Conservation (phyloP, 2,797 vertebrate species). For the Knipowitschia caucasica region DNA sequence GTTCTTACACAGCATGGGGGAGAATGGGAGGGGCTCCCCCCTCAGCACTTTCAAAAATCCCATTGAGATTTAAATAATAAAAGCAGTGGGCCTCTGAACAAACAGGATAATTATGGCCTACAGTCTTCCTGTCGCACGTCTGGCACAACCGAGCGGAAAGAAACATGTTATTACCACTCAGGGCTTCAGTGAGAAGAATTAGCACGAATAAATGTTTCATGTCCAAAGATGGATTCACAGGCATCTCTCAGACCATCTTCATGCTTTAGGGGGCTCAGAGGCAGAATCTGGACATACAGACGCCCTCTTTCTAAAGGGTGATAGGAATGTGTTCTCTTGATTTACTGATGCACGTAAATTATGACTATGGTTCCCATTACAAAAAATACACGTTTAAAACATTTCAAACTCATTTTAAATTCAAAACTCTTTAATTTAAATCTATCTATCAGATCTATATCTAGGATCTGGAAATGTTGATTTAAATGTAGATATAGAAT, state of each 20-base stretch:
- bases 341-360: too few species aligned
- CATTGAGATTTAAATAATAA: slow-evolving; percentile 87
- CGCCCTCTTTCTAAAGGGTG: background rate
- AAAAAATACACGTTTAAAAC: too few species aligned
- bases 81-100: slow-evolving; percentile 80
- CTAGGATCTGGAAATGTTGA: too few species aligned
- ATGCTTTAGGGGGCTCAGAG: slow-evolving; percentile 44
- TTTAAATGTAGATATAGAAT: too few species aligned
- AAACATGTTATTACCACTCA: slow-evolving; percentile 78
- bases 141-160: slow-evolving; percentile 76
- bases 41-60: slow-evolving; percentile 76
- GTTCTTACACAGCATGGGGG: slow-evolving; percentile 75
- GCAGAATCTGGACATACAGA: background rate
- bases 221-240: slow-evolving; percentile 51
- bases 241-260: slow-evolving; percentile 56
- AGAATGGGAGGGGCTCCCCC: slow-evolving; percentile 69
- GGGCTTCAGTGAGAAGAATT: slow-evolving; percentile 76
- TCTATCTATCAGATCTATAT: too few species aligned
- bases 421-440: too few species aligned
- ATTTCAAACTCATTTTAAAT: too few species aligned
- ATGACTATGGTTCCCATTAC: too few species aligned
- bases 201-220: slow-evolving; percentile 76
- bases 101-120: slow-evolving; percentile 86
- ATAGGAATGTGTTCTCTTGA: too few species aligned
- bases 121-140: slow-evolving; percentile 78